Base-by-base conservation (phyloP, 1,140 invertebrate species). In the Zaprionus gabonicus region DNA sequence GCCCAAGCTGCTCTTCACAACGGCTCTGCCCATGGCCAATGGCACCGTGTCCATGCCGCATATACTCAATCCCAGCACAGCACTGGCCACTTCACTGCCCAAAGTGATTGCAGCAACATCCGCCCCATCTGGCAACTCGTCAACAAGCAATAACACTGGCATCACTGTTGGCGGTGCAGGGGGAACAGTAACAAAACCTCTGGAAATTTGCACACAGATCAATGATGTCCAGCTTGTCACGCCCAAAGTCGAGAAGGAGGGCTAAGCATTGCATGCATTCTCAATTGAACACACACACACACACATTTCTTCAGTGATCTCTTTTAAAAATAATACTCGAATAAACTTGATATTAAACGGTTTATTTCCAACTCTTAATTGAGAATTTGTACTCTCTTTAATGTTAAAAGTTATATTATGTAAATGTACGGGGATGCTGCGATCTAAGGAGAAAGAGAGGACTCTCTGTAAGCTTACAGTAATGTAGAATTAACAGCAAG, bases 1-100 rank as follows among this genome's bases (percentile, higher is more conserved):
- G 15, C 90, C 90, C 0, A 91, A 91, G 49, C 23, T 91, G 56
- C 82, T 91, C 13, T 91, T 91, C 15, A 91, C 90, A 20, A 91
- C 90, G 28, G 80, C 88, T 27, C 51, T 90, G 27, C 75, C 86
- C 17, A 80, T 80, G 86, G 65, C 84, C 36, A 84, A 91, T 62
- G 79, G 76, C 13, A 88, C 78, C 0, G 75, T 87, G 15, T 60
- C 79, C n/a, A 83, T 88, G 87, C 87, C 78, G 0, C 90, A 91
- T n/a, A 90, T 82, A 74, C 77, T 81, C 6, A 78, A 75, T 27
- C 73, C 65, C 6, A 70, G 34, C 36, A 59, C 28, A 6, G 62
- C 93, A 5, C 13, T 67, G 59, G 74, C 72, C 7, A 81, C 65
- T 15, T 83, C 91, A 20, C 31, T 91, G 66, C 84, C 90, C 28